These are phyloP conservation scores for Brachyalestes nurse DNA, from an alignment of 2,797 vertebrate species.

Conservation along the genomic window DNA sequence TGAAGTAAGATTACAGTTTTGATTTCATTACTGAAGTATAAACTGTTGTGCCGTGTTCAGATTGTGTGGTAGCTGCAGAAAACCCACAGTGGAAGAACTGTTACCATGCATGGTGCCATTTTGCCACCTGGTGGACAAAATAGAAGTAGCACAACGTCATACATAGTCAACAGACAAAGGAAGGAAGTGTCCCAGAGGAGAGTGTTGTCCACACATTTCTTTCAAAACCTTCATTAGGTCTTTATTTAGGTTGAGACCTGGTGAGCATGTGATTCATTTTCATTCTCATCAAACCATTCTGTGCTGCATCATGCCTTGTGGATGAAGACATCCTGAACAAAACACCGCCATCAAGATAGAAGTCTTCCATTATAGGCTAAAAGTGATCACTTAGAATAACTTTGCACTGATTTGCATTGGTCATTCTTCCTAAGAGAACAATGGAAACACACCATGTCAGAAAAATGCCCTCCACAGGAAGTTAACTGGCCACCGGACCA, in stretches of 20 bases:
- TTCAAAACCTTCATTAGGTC: neutral
- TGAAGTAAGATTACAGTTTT: conserved; percentile 76
- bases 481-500: neutral
- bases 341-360: no score
- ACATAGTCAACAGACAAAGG: neutral
- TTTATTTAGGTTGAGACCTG: no score
- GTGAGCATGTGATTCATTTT: no score
- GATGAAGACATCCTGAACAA: no score
- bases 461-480: neutral
- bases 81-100: neutral
- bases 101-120: neutral
- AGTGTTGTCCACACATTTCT: neutral
- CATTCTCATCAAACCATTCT: no score
- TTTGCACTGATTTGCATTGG: no score
- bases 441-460: neutral
- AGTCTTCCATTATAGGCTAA: no score
- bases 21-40: conserved; percentile 4
- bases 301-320: no score
- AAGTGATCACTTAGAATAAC: no score
- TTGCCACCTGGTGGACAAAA: conserved; percentile 47
- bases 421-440: no score
- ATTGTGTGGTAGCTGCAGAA: neutral
- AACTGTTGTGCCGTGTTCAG: neutral
- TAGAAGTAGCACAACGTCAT: neutral
- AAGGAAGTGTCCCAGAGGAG: no score